Conservation (phyloP, 2,797 vertebrate species). For the Neopelma chrysocephalum region DNA sequence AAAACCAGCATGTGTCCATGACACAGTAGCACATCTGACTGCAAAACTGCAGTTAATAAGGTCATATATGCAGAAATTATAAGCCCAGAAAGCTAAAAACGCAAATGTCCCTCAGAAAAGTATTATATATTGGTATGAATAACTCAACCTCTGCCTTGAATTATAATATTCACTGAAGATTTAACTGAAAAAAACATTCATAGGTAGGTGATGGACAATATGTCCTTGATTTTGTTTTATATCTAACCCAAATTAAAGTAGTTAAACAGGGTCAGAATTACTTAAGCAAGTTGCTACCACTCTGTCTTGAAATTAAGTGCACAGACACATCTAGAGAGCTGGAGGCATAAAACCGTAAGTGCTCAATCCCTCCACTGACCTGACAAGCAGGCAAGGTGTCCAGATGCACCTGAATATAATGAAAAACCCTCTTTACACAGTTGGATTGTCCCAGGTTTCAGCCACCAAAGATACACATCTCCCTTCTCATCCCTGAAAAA, state of each 20-base stretch:
- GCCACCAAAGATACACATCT: background rate
- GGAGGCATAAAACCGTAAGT: fast-evolving
- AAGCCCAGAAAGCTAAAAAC: background rate
- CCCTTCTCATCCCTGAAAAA: background rate
- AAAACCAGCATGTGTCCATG: background rate
- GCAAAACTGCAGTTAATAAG: background rate
- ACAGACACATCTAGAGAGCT: background rate
- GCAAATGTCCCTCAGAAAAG: background rate
- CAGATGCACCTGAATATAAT: background rate
- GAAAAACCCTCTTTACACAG: background rate
- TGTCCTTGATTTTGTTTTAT: background rate
- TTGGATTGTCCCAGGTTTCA: background rate
- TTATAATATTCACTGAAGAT: background rate
- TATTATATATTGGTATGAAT: background rate
- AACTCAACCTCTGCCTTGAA: background rate
- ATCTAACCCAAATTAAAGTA: background rate
- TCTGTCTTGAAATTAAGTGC: background rate
- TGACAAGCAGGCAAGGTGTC: background rate
- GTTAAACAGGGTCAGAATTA: background rate
- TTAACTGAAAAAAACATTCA: background rate
- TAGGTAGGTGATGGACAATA: background rate
- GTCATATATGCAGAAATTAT: background rate
- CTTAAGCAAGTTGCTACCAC: background rate
- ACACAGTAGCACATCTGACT: background rate
- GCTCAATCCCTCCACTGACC: background rate